A percentile compares a stretch with the other conserved stretches of the same genome.
phyloP scores from a whole-genome alignment of 2,797 vertebrate genomes.

The Chiroxiphia lanceolata region DNA sequence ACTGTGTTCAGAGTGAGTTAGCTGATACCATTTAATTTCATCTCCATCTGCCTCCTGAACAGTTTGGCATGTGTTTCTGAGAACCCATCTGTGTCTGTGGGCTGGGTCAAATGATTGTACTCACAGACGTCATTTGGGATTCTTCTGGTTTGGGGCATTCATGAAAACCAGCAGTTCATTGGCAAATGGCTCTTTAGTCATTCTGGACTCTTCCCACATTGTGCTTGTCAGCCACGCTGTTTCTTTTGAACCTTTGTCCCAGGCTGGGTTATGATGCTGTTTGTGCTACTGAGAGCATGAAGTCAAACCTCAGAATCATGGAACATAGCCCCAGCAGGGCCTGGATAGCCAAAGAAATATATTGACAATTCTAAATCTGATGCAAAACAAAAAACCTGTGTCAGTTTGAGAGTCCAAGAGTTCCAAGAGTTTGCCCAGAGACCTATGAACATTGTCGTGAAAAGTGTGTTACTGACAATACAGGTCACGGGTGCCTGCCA shows the following conservation, averaged over 20 bases:
- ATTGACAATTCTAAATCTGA: background rate
- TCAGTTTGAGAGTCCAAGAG: background rate
- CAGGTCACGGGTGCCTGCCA: background rate
- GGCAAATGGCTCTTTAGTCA: constrained; percentile 31
- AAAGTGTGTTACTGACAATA: background rate
- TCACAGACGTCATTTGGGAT: constrained; percentile 42
- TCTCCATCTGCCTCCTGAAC: constrained; percentile 64
- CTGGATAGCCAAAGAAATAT: background rate
- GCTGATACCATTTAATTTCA: constrained; percentile 48
- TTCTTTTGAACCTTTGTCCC: background rate
- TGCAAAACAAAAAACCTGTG: background rate
- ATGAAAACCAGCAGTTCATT: constrained; percentile 30
- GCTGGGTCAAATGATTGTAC: constrained; percentile 58
- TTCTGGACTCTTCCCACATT: constrained; percentile 39
- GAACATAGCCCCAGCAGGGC: background rate
- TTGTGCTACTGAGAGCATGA: background rate
- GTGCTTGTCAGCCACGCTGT: background rate
- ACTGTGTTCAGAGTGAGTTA: background rate
- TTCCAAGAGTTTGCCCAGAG: background rate
- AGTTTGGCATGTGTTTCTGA: constrained; percentile 40
- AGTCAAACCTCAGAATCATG: background rate
- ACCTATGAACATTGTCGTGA: too few species aligned
- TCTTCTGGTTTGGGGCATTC: constrained; percentile 46
- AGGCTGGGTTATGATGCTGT: background rate
- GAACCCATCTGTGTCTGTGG: constrained; percentile 60